phyloP scores from a whole-genome alignment of 2,113 vertebrate species.

The Brachypteracias leptosomus region DNA sequence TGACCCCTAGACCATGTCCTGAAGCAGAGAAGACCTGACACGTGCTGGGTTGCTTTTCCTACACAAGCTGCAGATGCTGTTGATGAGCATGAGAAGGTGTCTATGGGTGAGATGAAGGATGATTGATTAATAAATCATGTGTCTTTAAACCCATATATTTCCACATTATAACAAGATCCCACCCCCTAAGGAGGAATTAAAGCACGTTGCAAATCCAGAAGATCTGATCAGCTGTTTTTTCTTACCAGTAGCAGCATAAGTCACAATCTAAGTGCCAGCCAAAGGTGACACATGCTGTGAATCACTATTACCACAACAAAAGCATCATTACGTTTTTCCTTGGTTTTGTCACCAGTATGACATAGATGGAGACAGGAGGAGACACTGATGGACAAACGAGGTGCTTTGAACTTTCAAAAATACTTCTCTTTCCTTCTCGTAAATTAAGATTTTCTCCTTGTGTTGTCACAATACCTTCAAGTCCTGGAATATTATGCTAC shows the following conservation, averaged over 20 bases:
- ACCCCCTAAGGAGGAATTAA: not conserved
- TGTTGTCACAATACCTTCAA: not conserved
- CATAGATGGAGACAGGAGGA: not conserved
- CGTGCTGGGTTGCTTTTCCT: rapidly evolving
- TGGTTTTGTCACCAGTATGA: not conserved
- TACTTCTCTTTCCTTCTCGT: not conserved
- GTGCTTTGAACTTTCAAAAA: not conserved
- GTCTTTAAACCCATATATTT: too few relatives aligned
- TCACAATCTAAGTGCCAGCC: not conserved
- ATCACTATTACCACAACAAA: not conserved
- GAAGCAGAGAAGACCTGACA: not conserved
- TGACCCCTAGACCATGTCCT: too few relatives aligned
- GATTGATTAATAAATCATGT: too few relatives aligned
- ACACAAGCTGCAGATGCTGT: not conserved
- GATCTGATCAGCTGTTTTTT: not conserved
- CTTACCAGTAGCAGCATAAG: not conserved
- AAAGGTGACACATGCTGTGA: not conserved
- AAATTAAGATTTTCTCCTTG: not conserved
- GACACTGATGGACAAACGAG: not conserved
- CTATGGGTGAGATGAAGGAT: too few relatives aligned
- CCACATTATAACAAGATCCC: too few relatives aligned
- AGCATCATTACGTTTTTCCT: not conserved
- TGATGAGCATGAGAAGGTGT: too few relatives aligned
- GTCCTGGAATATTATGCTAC: not conserved
- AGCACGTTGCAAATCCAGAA: not conserved